Evolutionary conservation across 2,113 vertebrate genomes (phyloP), one percentile per base, ranked within the genome.

Genomic region (Empidonax alnorum): DNA sequence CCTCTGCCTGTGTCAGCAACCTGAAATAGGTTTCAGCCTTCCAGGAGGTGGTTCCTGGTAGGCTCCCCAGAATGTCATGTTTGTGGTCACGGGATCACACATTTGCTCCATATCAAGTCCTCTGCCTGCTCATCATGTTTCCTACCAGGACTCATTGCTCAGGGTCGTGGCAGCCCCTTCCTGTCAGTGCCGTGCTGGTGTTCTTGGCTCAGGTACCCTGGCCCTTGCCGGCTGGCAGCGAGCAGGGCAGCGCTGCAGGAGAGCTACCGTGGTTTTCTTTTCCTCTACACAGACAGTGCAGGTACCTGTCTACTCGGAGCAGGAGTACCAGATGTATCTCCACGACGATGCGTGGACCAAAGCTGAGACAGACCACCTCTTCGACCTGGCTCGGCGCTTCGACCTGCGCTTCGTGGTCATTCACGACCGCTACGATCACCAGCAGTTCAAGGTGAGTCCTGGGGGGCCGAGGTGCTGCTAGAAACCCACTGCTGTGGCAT

Each of bases 341-440:
- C 99, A 99, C 7, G 99, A 99, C 0, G 99, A 99, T 5, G 99
- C 99, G 14, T 99, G 99, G 99, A 99, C 99, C 58, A 99, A 99
- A 97, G 98, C 98, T 35, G 99, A 99, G 97, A 99, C 99, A 5
- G 99, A 99, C 94, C 99, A 99, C 93, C 98, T 99, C 91, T 99
- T 99, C 58, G 99, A 99, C 97, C 98, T 99, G 75, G 99, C 99
- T 95, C 99, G 99, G 82, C 98, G 99, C 42, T 99, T 99, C 55
- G 99, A 99, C 95, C 97, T 99, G 56, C 99, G 99, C 76, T 99
- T 99, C 4, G 97, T 99, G 23, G 98, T 99, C 77, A 98, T 99
- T 87, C 99, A 99, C 1, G 99, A 99, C 94, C 99, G 99, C 78
- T 99, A 99, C 4, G 99, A 99, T 97, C 98, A 99, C 97, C 99